Base-by-base conservation (phyloP, 2,113 vertebrate genomes). In the Hemibagrus wyckioides region DNA sequence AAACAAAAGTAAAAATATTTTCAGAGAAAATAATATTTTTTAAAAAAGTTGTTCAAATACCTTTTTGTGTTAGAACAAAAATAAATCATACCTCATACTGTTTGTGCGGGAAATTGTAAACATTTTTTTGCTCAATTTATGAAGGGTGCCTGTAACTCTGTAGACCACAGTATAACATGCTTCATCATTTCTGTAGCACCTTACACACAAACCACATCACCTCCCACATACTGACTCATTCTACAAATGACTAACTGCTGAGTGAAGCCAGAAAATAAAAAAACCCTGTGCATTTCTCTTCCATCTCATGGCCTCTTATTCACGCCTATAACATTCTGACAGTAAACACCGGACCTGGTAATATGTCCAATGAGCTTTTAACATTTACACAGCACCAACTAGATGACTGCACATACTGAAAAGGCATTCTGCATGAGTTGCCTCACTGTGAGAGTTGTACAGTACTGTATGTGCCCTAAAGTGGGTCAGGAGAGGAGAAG, bases 401-500 rank as follows among this genome's bases (percentile, higher is more conserved):
- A 71, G 82, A 84, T 85, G 86, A 84, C 89, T 87, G 88, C 88
- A 89, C 88, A 84, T 71, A 80, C 39, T 88, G 87, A 91, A 86
- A 88, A 79, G 65, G 84, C 83, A 84, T 36, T 79, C 52, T 61
- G 61, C 67, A 65, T 63, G 67, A 84, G 86, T 79, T 85, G 61
- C 36, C 84, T 54, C 88, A 23, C 65, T 76, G 82, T 76, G 61
- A 83, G 77, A 65, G 57, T 83, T 28, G 54, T 69, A 59, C 75
- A 82, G 67, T 23, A 82, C 28, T n/a, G n/a, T 48, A 48, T 48
- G 33, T 63, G 21, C 59, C 28, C 50, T 61, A 88, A 90, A 90
- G 13, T 91, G 79, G 89, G 88, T 88, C 88, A 89, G 61, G 8
- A 77, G 44, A 79, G 87, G 82, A 88, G 83, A 19, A 82, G 67